Base-by-base conservation (phyloP, 2,888 invertebrate species). In the Leptopilina syphax region DNA sequence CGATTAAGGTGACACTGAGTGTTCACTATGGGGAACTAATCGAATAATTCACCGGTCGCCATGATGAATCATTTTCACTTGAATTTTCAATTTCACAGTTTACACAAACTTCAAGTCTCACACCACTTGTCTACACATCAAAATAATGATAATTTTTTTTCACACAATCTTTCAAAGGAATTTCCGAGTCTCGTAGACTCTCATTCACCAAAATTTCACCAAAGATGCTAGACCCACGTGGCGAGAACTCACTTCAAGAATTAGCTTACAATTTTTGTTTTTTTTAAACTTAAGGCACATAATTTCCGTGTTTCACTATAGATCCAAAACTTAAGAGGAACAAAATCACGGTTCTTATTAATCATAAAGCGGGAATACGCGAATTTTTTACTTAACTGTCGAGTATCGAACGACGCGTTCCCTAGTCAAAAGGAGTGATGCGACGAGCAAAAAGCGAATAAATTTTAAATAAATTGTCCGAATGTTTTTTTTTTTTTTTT, bases 221-320 rank as follows among this genome's bases (percentile, higher is more conserved):
- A 9, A 57, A 57, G n/a, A n/a, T 57, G 57, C n/a, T 57, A 57
- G 57, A 57, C 57, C 57, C 57, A 57, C 57, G 57, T 57, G 57
- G 57, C 57, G 13, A 41, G 41, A 41, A 5, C 5, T 41, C 41
- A 5, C 41, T 5, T 41, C 41, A 41, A 5, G 5, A n/a, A n/a
- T n/a, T n/a, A n/a, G n/a, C n/a, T n/a, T n/a, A n/a, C n/a, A n/a
- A n/a, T n/a, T n/a, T n/a, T n/a, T 41, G 41, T 41, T 41, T 12
- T 9, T 54, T 54, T 10, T n/a, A 54, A 54, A 9, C 13, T 54
- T 12, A 54, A 54, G 13, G 9, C 9, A 54, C 54, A 54, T 13
- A 4, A 54, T 6, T 54, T 41, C 3, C 54, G 54, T 54, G 9
- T 13, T 54, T 54, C 54, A 13, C 13, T 13, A 54, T n/a, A n/a